Base-by-base conservation (phyloP, 1,140 invertebrate genomes). In the Drosophila rufa region DNA sequence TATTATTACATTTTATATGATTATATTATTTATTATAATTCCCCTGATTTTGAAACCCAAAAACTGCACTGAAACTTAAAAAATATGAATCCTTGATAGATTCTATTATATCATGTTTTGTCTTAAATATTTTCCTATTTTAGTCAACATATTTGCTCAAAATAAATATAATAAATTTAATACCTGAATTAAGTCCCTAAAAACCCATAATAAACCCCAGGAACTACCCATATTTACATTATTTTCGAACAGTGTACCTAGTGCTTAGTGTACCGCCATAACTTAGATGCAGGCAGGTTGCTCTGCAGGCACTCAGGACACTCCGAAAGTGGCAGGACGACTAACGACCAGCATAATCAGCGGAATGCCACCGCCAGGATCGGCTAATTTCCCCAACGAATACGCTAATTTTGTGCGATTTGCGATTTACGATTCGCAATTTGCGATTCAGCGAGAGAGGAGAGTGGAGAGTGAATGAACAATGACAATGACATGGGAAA, bases 371-470 rank as follows among this genome's bases (percentile, higher is more conserved):
- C 14, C 36, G 36, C 9, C 50, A 55, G 51, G 17, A 36, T 55
- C 36, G 4, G 45, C 57, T 84, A 86, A 86, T 84, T 85, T 69
- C 50, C 15, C 30, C 27, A 43, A 15, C 59, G 82, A 66, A 84
- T 86, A 84, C 82, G 82, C 82, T 85, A 85, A 85, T 85, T 85
- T 86, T 59, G 27, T 33, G n/a, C 17, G 40, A 46, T 19, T 5
- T 12, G 14, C 45, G 38, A 36, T 67, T 38, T 45, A 19, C 15
- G 22, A 19, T 36, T 25, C 14, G 15, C 19, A 33, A 66, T 22
- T 11, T 22, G 43, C 17, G 30, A 47, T 69, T 61, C 75, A 50
- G 69, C 75, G 69, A 64, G 78, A 64, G 80, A 79, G 62, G 79
- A 64, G 80, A 78, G 62, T 38, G 33, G 30, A 14, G 22, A 36